phyloP scores from a whole-genome alignment of 2,797 vertebrate genomes.

The Limnodromus scolopaceus region DNA sequence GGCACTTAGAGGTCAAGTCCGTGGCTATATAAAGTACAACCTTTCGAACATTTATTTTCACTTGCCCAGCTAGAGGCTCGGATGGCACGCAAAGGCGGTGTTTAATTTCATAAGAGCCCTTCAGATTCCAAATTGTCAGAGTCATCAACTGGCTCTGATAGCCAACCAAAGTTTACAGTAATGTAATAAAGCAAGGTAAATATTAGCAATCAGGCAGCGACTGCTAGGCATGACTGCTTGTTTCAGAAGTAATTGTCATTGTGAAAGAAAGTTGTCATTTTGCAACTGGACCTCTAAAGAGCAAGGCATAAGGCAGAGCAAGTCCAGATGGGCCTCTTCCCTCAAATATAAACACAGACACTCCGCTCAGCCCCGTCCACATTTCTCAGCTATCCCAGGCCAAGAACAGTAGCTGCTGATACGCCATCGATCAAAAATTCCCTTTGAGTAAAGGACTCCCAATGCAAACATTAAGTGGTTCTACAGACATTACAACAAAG shows the following conservation, averaged over 20 bases:
- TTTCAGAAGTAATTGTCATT: slow-evolving; percentile 54
- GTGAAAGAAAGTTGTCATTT: slow-evolving; percentile 48
- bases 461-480: background rate
- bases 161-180: slow-evolving; percentile 51
- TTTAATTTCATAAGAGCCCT: slow-evolving; percentile 71
- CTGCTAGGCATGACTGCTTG: background rate
- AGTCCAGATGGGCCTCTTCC: slow-evolving; percentile 24
- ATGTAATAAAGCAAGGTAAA: slow-evolving; percentile 70
- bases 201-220: slow-evolving; percentile 50
- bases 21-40: slow-evolving; percentile 83
- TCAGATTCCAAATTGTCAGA: slow-evolving; percentile 66
- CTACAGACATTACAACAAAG: background rate
- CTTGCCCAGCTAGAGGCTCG: slow-evolving; percentile 72
- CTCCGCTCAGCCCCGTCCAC: background rate
- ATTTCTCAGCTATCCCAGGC: slow-evolving; percentile 8
- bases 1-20: slow-evolving; percentile 82
- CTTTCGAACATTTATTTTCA: slow-evolving; percentile 78
- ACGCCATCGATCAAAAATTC: background rate
- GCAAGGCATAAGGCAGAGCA: background rate
- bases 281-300: slow-evolving; percentile 50
- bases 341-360: slow-evolving; percentile 36
- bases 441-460: background rate
- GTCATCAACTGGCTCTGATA: slow-evolving; percentile 45
- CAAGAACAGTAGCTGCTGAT: slow-evolving; percentile 12
- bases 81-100: slow-evolving; percentile 65